Evolutionary conservation across 1,140 invertebrate genomes (phyloP), one percentile per base, ranked within the genome.

Genomic region (Cryptotermes secundus): DNA sequence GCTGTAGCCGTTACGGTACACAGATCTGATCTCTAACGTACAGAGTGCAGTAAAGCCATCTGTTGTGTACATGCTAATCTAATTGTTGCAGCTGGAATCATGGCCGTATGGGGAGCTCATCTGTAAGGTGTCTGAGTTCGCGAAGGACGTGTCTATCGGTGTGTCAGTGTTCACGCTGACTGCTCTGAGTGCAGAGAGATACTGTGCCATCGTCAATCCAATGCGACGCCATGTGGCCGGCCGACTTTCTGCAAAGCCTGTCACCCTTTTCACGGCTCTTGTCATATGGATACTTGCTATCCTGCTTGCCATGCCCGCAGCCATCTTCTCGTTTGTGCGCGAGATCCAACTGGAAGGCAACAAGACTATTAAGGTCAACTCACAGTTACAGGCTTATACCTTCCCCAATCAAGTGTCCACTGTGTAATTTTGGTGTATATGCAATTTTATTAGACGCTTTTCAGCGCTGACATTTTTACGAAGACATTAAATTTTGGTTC

Each of bases 161-260:
- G 97, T 99, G 0, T 98, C 97, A 0, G 96, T 98, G 9, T 98
- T 98, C 88, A 98, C 97, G 0, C 90, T 99, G 80, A 97, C 96
- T 0, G 97, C 96, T 0, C 91, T 99, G 1, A 97, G 96, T 59
- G 96, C 94, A 12, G 97, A 99, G 89, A 92, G 97, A 34, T 86
- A 95, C 88, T 95, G 95, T 87, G 96, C 96, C 26, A 97, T 97
- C 86, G 96, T 96, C 2, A 92, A 96, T 88, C 96, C 96, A 0
- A 92, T 97, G 89, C 92, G 93, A 85, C 95, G 94, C 87, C 94
- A 95, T 86, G 94, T 79, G 45, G 72, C 59, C 4, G 83, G 83
- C 34, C 80, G 81, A 10, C 38, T 80, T 34, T 38, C 72, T 7
- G 38, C 34, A 3, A 81, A 80, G 81, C 80, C 79, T 22, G 38